phyloP scores from a whole-genome alignment of 2,113 vertebrate genomes.

The Stictonetta naevosa region DNA sequence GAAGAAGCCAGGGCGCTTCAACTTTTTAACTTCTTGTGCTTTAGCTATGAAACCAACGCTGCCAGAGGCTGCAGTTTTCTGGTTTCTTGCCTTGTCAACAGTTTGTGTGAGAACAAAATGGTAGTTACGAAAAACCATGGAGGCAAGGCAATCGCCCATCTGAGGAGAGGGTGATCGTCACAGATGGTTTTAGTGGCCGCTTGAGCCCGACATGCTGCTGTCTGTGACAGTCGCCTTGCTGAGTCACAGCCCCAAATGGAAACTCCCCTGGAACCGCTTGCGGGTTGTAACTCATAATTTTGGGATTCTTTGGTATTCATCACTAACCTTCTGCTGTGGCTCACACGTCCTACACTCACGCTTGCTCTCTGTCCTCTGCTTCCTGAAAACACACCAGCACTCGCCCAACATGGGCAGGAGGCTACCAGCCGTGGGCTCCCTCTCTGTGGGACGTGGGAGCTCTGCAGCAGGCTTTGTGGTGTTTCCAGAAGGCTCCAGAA shows the following conservation, averaged over 20 bases:
- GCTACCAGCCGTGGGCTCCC: background rate
- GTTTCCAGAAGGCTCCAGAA: background rate
- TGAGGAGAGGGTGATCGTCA: background rate
- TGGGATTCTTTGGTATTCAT: constrained; percentile 69
- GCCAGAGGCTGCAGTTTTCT: background rate
- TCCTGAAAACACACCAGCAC: background rate
- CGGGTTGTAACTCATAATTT: constrained; percentile 69
- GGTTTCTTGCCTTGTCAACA: background rate
- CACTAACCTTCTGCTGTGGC: constrained; percentile 16
- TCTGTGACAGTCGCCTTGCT: constrained; percentile 27
- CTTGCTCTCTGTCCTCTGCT: background rate
- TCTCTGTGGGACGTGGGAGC: background rate
- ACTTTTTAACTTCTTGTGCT: background rate
- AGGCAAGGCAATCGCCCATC: background rate
- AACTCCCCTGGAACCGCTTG: constrained; percentile 65
- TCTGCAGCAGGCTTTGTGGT: background rate
- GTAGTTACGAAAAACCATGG: background rate
- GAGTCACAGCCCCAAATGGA: constrained; percentile 67
- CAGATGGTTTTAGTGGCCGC: constrained; percentile 24
- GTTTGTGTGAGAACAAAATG: background rate
- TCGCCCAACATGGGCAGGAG: background rate
- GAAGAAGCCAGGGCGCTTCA: background rate
- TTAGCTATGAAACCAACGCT: background rate
- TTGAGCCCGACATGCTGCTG: background rate
- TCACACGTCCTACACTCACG: background rate